Evolutionary conservation across 2,113 vertebrate genomes (phyloP), one percentile per base, ranked within the genome.

Genomic region (Calypte anna): DNA sequence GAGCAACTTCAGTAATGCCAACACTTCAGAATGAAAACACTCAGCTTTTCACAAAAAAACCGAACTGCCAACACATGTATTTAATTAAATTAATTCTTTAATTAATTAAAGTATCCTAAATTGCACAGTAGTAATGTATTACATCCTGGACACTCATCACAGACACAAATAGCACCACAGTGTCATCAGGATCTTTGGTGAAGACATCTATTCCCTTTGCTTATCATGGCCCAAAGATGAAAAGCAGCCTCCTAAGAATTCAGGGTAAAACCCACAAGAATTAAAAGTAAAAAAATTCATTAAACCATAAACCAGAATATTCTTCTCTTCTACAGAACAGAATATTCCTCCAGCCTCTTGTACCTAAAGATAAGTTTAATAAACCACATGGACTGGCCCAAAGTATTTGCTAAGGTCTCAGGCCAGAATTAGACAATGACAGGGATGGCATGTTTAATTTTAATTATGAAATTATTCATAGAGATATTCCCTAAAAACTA

Each of bases 391-490:
- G 40, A 55, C 27, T 81, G 18, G 44, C 20, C 1, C 13, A 67
- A 73, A 66, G 30, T 30, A 78, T 36, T 73, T 91, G 36, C 72
- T 59, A 27, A 91, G 89, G 27, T 62, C 59, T 76, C 55, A 62
- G 20, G 46, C 58, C 2, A 69, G 77, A 84, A 54, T 85, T 4
- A 66, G 58, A 62, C 31, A 58, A 28, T 17, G 6, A 85, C 27
- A 88, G 68, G 68, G 91, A 78, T 23, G 17, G 4, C 17, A 75
- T 83, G 23, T 84, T 88, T 46, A 86, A 58, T 81, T 88, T 86
- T 90, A 93, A 67, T 44, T 68, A 53, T 76, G 54, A 68, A 95
- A 76, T 82, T 92, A 90, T 67, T 80, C 63, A 84, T 9, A 27
- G 33, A 83, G 44, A 91, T 9, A 78, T 44, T 57, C 18, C 33